Percentiles rank a stretch among this genome's conserved stretches.
These are phyloP conservation scores for Pogonocichla stellata DNA, from an alignment of 2,113 vertebrate species.

Conservation along the genomic window DNA sequence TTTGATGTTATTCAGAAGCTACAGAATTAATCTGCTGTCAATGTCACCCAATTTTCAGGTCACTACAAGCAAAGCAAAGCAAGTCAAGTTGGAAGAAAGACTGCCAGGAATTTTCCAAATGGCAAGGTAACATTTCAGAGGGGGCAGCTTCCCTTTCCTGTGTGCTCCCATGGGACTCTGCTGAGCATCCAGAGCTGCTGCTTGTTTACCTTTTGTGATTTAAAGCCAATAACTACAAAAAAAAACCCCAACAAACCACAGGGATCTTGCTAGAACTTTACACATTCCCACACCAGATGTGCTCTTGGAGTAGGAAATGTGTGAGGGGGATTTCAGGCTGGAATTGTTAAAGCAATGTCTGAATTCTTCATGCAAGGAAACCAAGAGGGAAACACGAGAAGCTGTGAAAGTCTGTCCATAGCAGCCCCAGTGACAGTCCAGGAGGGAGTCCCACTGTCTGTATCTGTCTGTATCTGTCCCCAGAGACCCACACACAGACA, in stretches of 20 bases:
- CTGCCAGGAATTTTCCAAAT: constrained; percentile 5
- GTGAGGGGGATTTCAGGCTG: not conserved
- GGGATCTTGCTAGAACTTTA: not conserved
- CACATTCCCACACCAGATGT: not conserved
- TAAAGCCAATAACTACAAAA: not conserved
- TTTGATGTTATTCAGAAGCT: constrained; percentile 8
- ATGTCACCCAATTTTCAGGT: not conserved
- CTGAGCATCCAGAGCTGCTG: not conserved
- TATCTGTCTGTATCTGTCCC: not conserved
- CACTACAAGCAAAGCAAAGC: not conserved
- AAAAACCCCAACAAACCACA: not conserved
- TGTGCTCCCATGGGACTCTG: not conserved
- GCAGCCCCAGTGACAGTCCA: not conserved
- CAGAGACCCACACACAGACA: not conserved
- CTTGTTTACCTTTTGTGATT: constrained; percentile 19
- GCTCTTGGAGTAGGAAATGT: not conserved
- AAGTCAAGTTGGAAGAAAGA: constrained; percentile 11
- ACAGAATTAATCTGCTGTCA: constrained; percentile 10
- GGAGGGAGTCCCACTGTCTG: not conserved
- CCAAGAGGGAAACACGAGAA: not conserved
- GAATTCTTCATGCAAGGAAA: not conserved
- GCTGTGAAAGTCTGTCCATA: not conserved
- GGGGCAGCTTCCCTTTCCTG: not conserved
- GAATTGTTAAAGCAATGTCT: not conserved
- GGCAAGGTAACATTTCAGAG: not conserved